Base-by-base conservation (phyloP, 2,888 invertebrate genomes). In the Anagyrus pseudococci region DNA sequence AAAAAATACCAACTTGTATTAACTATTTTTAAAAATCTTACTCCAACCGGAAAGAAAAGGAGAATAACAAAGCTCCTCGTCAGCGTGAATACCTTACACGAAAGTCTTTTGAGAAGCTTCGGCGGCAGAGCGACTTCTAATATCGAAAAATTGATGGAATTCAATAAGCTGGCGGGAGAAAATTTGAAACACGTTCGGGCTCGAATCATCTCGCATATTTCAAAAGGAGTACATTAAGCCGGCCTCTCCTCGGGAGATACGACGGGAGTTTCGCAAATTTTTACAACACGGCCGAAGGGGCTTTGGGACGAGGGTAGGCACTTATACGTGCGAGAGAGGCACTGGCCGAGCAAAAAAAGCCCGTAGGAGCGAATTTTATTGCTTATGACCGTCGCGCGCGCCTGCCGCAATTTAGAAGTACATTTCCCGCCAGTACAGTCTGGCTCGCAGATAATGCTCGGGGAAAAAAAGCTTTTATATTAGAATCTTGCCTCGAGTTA, bases 331-430 rank as follows among this genome's bases (percentile, higher is more conserved):
- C 37, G 17, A 6, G 44, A 25, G 48, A 33, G 20, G 20, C 20
- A 43, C 47, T 13, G 6, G 25, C 17, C 52, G 17, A 44, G 48
- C 17, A 49, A 59, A 53, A 56, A 55, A 29, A 6, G 7, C 37
- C 46, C 13, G 37, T 43, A 54, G 26, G 50, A 64, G 59, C 58
- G 56, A 67, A 70, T 70, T 74, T 74, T 73, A 73, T 72, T 69
- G 69, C 72, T 61, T 62, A 68, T 64, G 68, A 70, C 69, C 71
- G 65, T 61, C 66, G 29, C 29, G n/a, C n/a, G n/a, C n/a, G 67
- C 62, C 61, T 69, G 63, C 71, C 72, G 72, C 72, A 73, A 75
- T 75, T 75, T 73, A 70, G 67, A 65, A n/a, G 56, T 48, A 40
- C 37, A 52, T 46, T 55, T 55, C 6, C 29, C 29, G n/a, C 48